Conservation (phyloP, 2,113 vertebrate species). For the Sinocyclocheilus anophthalmus region DNA sequence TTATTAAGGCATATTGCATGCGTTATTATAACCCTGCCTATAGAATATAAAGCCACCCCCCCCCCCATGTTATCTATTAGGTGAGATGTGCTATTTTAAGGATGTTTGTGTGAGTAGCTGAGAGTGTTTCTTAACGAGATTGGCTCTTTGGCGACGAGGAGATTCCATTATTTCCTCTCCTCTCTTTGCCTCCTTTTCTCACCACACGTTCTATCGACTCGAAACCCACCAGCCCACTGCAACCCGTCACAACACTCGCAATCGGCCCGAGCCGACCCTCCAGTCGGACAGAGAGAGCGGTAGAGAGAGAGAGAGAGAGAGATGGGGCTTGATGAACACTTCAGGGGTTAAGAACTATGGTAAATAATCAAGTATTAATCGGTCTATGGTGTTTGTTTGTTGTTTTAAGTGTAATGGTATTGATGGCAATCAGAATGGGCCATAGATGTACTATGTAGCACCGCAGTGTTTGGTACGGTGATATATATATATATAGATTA, state of each 20-base stretch:
- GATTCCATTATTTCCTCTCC: constrained; percentile 86
- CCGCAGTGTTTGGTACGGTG: too few species aligned
- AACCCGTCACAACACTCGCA: constrained; percentile 90
- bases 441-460: too few species aligned
- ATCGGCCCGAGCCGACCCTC: constrained; percentile 35
- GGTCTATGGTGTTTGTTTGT: too few species aligned
- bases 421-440: too few species aligned
- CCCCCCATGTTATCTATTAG: too few species aligned
- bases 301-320: not conserved
- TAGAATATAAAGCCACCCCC: too few species aligned
- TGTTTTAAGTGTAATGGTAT: too few species aligned
- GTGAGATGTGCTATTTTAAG: not conserved
- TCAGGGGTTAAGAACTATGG: not conserved
- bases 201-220: constrained; percentile 86
- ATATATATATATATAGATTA: too few species aligned
- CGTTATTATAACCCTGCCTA: too few species aligned
- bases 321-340: not conserved
- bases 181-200: constrained; percentile 70
- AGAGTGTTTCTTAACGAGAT: constrained; percentile 80
- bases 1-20: too few species aligned
- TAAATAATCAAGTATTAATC: too few species aligned
- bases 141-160: constrained; percentile 90
- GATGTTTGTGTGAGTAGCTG: not conserved
- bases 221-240: constrained; percentile 89
- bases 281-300: constrained; percentile 38